Base-by-base conservation (phyloP, 2,888 invertebrate genomes). In the Zhuqinia jingwanae region DNA sequence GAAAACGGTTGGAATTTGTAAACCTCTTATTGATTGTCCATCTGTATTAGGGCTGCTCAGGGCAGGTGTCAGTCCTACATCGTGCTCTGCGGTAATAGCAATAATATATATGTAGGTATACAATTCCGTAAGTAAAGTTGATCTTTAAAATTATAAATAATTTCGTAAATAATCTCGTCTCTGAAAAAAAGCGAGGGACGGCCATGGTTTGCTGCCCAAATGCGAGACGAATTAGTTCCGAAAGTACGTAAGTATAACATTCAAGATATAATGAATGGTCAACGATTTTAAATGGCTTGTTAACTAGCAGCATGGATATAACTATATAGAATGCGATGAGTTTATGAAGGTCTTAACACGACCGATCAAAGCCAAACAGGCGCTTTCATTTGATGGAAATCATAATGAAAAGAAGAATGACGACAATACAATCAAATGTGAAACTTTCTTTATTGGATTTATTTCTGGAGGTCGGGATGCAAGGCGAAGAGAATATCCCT, bases 381-480 rank as follows among this genome's bases (percentile, higher is more conserved):
- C 68, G 10, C 56, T 70, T 30, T 17, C 0, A 15, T 70, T 13
- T 68, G 27, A 80, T n/a, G 56, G 45, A n/a, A 22, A 22, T 2
- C 17, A 22, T 42, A 53, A 45, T 63, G 63, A 27, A 8, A n/a
- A 60, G 11, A 30, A 13, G 13, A 56, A 36, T 2, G 50, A 50
- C 15, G 56, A 63, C n/a, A n/a, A 13, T 63, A 63, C 30, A 0
- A 63, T 63, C n/a, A 63, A 63, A 30, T 63, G 63, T 30, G 63
- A 63, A 17, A 63, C n/a, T n/a, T 63, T 63, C n/a, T 10, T 30
- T n/a, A 15, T 30, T 15, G 42, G 10, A 1, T 73, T 73, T 20
- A 89, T 89, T 65, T 79, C 86, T 0, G 89, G 89, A 13, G 89
- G 89, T 22, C 25, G 63, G 11, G 65, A 87, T 76, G 87, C 89